Conservation (phyloP, 2,797 vertebrate genomes). For the Pseudochirops corinnae region DNA sequence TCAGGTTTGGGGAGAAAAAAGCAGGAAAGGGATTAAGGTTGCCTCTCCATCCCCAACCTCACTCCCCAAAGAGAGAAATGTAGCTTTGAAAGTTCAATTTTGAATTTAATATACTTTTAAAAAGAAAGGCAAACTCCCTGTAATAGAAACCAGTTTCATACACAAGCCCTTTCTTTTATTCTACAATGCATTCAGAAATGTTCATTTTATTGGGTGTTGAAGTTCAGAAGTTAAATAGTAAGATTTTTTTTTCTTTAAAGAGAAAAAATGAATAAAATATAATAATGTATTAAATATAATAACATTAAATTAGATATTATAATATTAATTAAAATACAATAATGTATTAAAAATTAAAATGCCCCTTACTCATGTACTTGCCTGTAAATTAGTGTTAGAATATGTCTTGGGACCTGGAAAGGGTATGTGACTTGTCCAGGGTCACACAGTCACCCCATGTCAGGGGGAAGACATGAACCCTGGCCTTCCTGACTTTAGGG, state of each 20-base stretch:
- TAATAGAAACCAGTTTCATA: background rate
- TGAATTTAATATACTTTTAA: background rate
- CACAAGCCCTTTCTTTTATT: background rate
- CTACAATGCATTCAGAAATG: background rate
- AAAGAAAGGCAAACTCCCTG: background rate
- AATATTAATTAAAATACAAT: background rate
- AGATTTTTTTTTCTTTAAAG: background rate
- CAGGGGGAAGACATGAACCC: background rate
- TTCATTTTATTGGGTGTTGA: background rate
- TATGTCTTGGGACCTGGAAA: background rate
- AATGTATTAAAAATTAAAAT: background rate
- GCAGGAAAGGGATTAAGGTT: background rate
- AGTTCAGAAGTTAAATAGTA: no score
- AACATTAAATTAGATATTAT: no score
- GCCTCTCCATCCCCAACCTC: background rate
- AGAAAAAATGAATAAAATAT: background rate
- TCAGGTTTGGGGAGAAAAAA: background rate
- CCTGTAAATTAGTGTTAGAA: background rate
- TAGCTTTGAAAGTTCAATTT: background rate
- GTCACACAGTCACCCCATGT: background rate
- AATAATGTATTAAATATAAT: background rate
- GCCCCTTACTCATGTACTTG: background rate
- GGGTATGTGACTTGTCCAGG: background rate
- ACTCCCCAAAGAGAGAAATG: background rate
- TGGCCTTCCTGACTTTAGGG: background rate